phyloP scores from a whole-genome alignment of 1,140 invertebrate genomes.

The Meloidogyne hapla region DNA sequence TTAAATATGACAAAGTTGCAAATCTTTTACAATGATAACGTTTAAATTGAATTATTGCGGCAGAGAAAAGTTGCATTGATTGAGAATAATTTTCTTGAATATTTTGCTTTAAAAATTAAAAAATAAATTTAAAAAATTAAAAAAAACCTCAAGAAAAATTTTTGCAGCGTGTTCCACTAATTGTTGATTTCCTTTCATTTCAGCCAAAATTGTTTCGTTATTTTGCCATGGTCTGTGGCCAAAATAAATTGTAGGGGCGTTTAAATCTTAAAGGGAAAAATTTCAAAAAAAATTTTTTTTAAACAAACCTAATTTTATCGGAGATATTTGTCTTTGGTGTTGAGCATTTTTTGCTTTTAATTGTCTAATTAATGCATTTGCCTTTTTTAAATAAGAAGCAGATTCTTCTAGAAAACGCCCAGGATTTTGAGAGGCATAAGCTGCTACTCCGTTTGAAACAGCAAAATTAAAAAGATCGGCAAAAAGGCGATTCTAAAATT shows the following conservation, averaged over 20 bases:
- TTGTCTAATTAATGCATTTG: conserved; percentile 33
- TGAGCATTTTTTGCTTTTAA: conserved; percentile 11
- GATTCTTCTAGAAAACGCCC: conserved; percentile 46
- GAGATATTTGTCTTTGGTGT: background rate
- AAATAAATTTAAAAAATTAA: conserved; percentile 4
- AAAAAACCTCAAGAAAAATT: conserved; percentile 35
- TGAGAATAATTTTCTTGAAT: conserved; percentile 35
- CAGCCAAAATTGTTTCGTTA: conserved; percentile 19
- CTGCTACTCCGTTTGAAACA: conserved; percentile 45
- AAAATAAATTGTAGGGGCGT: conserved; percentile 34
- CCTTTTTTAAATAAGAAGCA: conserved; percentile 32
- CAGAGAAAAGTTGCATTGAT: conserved; percentile 39
- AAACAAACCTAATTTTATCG: conserved; percentile 1
- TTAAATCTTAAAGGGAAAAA: conserved; percentile 21
- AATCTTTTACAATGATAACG: conserved; percentile 30
- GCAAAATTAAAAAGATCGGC: conserved; percentile 46
- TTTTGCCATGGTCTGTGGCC: conserved; percentile 43
- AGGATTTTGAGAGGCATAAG: conserved; percentile 50
- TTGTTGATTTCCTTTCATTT: conserved; percentile 21
- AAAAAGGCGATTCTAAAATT: conserved; percentile 51
- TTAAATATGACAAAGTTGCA: conserved; percentile 2
- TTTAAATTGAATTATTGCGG: conserved; percentile 32
- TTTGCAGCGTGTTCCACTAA: conserved; percentile 45
- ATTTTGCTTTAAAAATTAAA: conserved; percentile 26
- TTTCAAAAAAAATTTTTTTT: background rate